Evolutionary conservation across 2,888 invertebrate genomes (phyloP).

Genomic region (Drosophila seclusa): DNA sequence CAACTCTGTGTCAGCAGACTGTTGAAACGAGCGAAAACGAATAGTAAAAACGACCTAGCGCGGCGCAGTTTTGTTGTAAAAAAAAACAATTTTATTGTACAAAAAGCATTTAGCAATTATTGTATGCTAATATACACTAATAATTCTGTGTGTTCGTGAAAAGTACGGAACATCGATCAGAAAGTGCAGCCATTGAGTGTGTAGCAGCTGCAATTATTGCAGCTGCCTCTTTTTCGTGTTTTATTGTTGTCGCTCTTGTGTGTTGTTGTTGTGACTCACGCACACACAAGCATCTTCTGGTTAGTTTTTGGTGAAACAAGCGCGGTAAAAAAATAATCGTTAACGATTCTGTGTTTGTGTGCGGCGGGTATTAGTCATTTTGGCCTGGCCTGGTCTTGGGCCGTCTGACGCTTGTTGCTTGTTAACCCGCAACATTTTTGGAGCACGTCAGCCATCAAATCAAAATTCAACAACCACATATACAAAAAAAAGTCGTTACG

Average conservation of each 20-base stretch:
- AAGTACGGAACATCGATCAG: conserved; percentile 11
- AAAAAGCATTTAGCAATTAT: conserved; percentile 10
- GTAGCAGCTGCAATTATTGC: conserved; percentile 49
- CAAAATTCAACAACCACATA: conserved; percentile 22
- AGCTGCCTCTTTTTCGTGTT: conserved; percentile 58
- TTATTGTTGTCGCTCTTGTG: conserved; percentile 49
- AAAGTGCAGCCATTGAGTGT: conserved; percentile 9
- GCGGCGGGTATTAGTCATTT: conserved; percentile 60
- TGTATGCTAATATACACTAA: background rate
- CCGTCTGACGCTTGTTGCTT: conserved; percentile 43
- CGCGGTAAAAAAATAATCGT: conserved; percentile 55
- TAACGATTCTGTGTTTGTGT: conserved; percentile 43
- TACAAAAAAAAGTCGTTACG: conserved; percentile 18
- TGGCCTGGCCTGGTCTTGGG: conserved; percentile 62
- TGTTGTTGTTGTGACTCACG: conserved; percentile 39
- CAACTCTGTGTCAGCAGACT: conserved; percentile 47
- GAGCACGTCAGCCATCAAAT: conserved; percentile 53
- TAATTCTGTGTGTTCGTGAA: background rate
- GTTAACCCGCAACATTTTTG: conserved; percentile 53
- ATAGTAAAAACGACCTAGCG: conserved; percentile 17
- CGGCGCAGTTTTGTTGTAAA: conserved; percentile 42
- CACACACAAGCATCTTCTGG: conserved; percentile 43
- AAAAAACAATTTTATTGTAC: conserved; percentile 31
- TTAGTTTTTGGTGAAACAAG: conserved; percentile 58
- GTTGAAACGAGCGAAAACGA: conserved; percentile 46